Percentiles rank a stretch among this genome's conserved stretches.
Conservation (phyloP, 2,113 vertebrate genomes). For the Andinoacara biseriatus region DNA sequence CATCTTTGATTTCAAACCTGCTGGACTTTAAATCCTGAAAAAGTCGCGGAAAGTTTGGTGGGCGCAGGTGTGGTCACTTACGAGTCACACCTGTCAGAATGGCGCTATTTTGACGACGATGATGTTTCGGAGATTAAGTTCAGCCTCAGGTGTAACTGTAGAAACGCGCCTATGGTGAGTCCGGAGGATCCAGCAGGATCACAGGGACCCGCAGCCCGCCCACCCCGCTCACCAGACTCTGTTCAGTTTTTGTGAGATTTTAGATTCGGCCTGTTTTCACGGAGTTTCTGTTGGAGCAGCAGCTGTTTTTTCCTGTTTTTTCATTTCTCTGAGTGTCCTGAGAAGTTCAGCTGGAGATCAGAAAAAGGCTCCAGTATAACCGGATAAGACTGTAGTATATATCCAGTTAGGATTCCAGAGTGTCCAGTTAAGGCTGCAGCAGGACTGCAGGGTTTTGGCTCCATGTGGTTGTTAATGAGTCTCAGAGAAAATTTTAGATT, state of each 20-base stretch:
- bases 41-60: not conserved
- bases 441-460: not conserved
- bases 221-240: not conserved
- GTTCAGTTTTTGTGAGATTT: not conserved
- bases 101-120: not conserved
- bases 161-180: not conserved
- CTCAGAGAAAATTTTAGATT: too few relatives aligned
- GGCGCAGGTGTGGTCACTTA: not conserved
- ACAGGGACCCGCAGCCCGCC: not conserved
- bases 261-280: not conserved
- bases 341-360: not conserved
- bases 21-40: not conserved
- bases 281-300: not conserved
- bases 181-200: not conserved
- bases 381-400: too few relatives aligned
- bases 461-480: not conserved
- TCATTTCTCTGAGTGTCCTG: not conserved
- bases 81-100: not conserved
- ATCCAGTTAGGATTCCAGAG: too few relatives aligned
- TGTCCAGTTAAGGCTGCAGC: too few relatives aligned
- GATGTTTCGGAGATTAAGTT: not conserved
- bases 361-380: not conserved
- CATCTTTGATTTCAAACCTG: not conserved
- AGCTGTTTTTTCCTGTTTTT: rapidly evolving
- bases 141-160: not conserved